Evolutionary conservation across 2,797 vertebrate genomes (phyloP).

Genomic region (Sternarchorhynchus goeldii): DNA sequence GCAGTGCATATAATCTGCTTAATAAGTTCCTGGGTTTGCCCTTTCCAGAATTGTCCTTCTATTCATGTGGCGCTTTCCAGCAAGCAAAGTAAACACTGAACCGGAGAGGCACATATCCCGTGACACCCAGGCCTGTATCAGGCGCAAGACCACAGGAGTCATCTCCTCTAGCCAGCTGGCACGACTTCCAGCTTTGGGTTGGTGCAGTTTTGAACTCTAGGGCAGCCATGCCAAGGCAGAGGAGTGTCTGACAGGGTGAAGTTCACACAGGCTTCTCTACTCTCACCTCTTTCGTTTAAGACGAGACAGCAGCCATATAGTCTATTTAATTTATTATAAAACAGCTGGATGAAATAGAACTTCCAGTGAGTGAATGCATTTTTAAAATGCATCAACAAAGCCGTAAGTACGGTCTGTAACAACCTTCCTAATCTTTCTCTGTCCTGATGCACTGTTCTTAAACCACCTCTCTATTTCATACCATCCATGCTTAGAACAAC

Average conservation of each 20-base stretch:
- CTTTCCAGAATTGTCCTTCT: conserved; percentile 56
- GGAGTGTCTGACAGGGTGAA: neutral
- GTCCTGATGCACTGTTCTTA: no score
- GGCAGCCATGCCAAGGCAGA: conserved; percentile 33
- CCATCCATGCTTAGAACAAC: no score
- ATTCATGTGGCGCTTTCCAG: conserved; percentile 42
- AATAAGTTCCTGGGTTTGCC: conserved; percentile 65
- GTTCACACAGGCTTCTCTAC: no score
- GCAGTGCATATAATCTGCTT: conserved; percentile 66
- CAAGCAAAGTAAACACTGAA: conserved; percentile 44
- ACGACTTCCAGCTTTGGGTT: conserved; percentile 27
- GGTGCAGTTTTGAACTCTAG: conserved; percentile 33
- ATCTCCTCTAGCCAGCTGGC: conserved; percentile 44
- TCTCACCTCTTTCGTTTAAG: no score
- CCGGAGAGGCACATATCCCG: conserved; percentile 50
- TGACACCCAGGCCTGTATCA: conserved; percentile 49
- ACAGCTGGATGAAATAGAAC: no score
- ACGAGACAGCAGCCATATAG: no score
- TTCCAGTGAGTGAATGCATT: no score
- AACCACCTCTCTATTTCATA: no score
- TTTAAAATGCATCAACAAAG: no score
- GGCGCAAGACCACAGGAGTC: conserved; percentile 43
- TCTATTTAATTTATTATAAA: no score
- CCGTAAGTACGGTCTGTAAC: no score
- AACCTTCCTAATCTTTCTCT: no score